phyloP scores from a whole-genome alignment of 2,888 invertebrate species.

The Phortica magna region DNA sequence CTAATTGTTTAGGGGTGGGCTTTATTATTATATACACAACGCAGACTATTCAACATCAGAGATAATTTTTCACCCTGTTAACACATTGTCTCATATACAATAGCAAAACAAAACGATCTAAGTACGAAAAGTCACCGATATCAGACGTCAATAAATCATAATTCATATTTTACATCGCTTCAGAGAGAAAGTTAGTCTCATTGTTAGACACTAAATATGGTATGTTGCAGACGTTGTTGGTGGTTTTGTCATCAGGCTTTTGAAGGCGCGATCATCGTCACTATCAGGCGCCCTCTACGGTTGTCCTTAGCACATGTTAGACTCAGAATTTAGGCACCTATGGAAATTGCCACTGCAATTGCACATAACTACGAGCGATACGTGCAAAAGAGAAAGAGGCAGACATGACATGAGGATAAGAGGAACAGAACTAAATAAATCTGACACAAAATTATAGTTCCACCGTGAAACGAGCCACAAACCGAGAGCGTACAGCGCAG shows the following conservation, averaged over 20 bases:
- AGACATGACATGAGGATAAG: neutral
- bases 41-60: neutral
- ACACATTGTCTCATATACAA: constrained; percentile 4
- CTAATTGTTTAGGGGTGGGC: neutral
- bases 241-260: constrained; percentile 73
- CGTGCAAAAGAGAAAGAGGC: constrained; percentile 27
- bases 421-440: constrained; percentile 42
- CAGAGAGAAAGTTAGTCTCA: constrained; percentile 69
- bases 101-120: constrained; percentile 15
- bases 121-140: constrained; percentile 50
- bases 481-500: constrained; percentile 19
- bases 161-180: constrained; percentile 54
- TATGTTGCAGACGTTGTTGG: constrained; percentile 57
- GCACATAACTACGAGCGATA: constrained; percentile 48
- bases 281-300: constrained; percentile 17
- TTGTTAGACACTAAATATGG: constrained; percentile 46
- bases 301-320: constrained; percentile 30
- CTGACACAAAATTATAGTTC: constrained; percentile 64
- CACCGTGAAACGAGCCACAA: constrained; percentile 72
- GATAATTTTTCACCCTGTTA: neutral
- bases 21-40: neutral
- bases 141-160: constrained; percentile 60
- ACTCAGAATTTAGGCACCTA: constrained; percentile 3
- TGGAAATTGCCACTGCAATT: constrained; percentile 42
- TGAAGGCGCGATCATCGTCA: constrained; percentile 68